Evolutionary conservation across 2,797 vertebrate genomes (phyloP).

Genomic region (Sandelia bainsii): DNA sequence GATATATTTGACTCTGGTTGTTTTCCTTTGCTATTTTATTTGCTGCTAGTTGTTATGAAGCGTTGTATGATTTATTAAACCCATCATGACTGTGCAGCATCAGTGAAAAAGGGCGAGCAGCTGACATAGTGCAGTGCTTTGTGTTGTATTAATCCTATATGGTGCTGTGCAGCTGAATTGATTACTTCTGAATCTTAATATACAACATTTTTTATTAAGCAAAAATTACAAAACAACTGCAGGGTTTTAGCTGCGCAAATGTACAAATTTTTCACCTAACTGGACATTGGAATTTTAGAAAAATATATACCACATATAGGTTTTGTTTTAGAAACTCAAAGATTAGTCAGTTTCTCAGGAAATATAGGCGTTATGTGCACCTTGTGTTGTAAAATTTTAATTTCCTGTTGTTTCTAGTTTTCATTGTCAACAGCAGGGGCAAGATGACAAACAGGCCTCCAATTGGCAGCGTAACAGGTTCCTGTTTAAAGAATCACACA

Average conservation of each 20-base stretch:
- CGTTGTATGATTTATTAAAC: neutral
- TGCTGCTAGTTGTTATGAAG: neutral
- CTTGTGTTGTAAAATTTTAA: neutral
- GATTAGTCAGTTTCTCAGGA: too few species aligned
- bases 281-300: too few species aligned
- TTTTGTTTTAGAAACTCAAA: too few species aligned
- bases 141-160: neutral
- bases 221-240: too few species aligned
- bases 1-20: neutral
- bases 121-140: neutral
- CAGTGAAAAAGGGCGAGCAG: neutral
- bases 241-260: neutral
- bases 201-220: neutral
- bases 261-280: neutral
- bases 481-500: slow-evolving; percentile 40
- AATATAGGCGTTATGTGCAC: too few species aligned
- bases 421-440: slow-evolving; percentile 3
- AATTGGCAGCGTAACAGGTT: slow-evolving; percentile 28
- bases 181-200: neutral
- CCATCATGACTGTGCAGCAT: neutral
- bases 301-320: too few species aligned
- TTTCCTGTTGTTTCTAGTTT: neutral
- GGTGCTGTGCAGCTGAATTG: neutral
- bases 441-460: slow-evolving; percentile 19
- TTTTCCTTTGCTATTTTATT: slow-evolving; percentile 21